Conservation (phyloP, 2,113 vertebrate genomes). For the Malaclemys terrapin region DNA sequence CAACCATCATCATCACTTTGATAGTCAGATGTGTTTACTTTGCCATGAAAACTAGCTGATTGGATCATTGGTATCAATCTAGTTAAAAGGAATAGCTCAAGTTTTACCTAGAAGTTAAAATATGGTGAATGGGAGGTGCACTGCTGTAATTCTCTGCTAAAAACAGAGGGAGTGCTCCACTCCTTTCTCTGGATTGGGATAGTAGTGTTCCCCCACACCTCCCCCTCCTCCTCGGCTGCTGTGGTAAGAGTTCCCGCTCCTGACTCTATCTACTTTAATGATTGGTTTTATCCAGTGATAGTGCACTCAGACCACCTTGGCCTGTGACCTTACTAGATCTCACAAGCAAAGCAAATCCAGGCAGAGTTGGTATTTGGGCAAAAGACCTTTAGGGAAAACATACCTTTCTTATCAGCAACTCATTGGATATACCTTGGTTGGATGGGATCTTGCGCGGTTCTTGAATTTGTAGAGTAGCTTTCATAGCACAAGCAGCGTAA, state of each 20-base stretch:
- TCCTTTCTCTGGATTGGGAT: neutral
- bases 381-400: neutral
- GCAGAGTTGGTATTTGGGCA: neutral
- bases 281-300: neutral
- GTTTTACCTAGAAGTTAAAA: neutral
- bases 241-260: neutral
- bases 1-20: neutral
- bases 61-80: neutral
- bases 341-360: neutral
- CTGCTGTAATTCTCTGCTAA: neutral
- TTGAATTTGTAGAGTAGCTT: neutral
- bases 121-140: neutral
- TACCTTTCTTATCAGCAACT: neutral
- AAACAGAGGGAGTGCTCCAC: neutral
- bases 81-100: neutral
- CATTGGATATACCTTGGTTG: neutral
- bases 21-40: neutral
- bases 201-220: neutral
- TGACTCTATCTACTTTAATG: neutral
- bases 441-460: too few species aligned
- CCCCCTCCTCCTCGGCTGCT: neutral
- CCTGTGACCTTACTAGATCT: neutral
- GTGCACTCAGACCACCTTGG: neutral
- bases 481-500: neutral
- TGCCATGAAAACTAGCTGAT: neutral